A percentile compares a stretch with the other conserved stretches of the same genome.
phyloP scores from a whole-genome alignment of 30 jellyfish, hydroid and myxozoan species.

The Hydra vulgaris region DNA sequence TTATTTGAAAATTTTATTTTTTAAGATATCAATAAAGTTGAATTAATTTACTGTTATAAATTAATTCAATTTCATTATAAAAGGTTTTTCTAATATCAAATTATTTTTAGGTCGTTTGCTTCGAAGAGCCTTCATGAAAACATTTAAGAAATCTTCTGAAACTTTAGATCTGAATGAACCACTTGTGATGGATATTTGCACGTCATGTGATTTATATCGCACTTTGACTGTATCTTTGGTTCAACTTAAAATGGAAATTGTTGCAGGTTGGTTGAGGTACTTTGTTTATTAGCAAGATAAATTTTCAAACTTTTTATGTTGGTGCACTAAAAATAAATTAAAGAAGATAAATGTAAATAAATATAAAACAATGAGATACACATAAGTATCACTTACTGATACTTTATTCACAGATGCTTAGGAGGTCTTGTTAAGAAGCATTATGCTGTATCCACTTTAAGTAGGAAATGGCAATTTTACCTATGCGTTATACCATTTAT shows the following conservation, averaged over 20 bases:
- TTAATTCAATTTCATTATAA: not conserved
- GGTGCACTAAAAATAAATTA: too few relatives aligned
- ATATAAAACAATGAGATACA: too few relatives aligned
- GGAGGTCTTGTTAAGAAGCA: too few relatives aligned
- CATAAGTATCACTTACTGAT: too few relatives aligned
- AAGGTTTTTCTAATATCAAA: not conserved
- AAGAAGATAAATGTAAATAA: too few relatives aligned
- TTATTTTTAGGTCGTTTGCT: conserved; percentile 42
- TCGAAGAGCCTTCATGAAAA: conserved; percentile 67
- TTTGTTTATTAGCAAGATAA: not conserved
- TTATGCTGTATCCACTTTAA: too few relatives aligned
- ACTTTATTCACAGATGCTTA: too few relatives aligned
- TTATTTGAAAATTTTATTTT: not conserved
- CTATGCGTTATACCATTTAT: too few relatives aligned
- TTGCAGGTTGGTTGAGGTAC: conserved; percentile 54
- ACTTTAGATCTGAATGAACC: conserved; percentile 76
- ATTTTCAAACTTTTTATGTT: not conserved
- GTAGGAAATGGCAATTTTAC: too few relatives aligned
- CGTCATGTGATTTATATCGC: conserved; percentile 70
- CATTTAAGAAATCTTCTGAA: conserved; percentile 34
- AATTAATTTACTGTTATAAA: not conserved
- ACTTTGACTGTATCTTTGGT: conserved; percentile 50
- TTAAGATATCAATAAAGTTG: not conserved
- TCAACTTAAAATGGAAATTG: conserved; percentile 72
- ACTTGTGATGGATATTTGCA: conserved; percentile 62